phyloP scores from a whole-genome alignment of 1,140 invertebrate genomes.

The Drosophila pruinosa region DNA sequence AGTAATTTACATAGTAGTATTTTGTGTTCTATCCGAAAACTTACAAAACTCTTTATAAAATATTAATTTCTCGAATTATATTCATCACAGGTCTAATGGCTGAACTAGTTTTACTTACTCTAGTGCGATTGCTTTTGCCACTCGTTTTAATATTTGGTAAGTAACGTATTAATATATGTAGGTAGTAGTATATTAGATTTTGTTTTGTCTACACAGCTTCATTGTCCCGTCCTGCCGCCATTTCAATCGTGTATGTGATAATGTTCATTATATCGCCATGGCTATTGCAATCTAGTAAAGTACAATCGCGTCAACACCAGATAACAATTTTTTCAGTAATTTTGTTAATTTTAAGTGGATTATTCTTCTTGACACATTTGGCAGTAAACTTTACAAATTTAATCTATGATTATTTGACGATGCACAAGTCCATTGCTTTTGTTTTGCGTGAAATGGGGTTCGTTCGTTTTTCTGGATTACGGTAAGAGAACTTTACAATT shows the following conservation, averaged over 20 bases:
- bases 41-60: no score
- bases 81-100: no score
- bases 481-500: slow-evolving; percentile 12
- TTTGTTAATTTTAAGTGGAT: slow-evolving; percentile 7
- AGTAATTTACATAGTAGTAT: background rate
- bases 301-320: background rate
- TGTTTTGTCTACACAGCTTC: slow-evolving; percentile 25
- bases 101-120: slow-evolving; percentile 11
- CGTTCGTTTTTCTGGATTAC: slow-evolving; percentile 26
- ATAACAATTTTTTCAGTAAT: slow-evolving; percentile 30
- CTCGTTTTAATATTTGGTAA: slow-evolving; percentile 46
- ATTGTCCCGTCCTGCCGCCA: slow-evolving; percentile 39
- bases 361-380: slow-evolving; percentile 28
- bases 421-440: background rate
- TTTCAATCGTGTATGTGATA: slow-evolving; percentile 47
- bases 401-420: background rate
- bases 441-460: slow-evolving; percentile 52
- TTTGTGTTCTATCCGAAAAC: no score
- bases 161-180: background rate
- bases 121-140: slow-evolving; percentile 46
- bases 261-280: slow-evolving; percentile 58
- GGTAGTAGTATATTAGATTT: background rate
- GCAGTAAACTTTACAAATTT: slow-evolving; percentile 28
- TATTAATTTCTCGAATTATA: no score
- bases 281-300: slow-evolving; percentile 41